Evolutionary conservation across 2,113 vertebrate species (phyloP).

Genomic region (Clarias macrocephalus): DNA sequence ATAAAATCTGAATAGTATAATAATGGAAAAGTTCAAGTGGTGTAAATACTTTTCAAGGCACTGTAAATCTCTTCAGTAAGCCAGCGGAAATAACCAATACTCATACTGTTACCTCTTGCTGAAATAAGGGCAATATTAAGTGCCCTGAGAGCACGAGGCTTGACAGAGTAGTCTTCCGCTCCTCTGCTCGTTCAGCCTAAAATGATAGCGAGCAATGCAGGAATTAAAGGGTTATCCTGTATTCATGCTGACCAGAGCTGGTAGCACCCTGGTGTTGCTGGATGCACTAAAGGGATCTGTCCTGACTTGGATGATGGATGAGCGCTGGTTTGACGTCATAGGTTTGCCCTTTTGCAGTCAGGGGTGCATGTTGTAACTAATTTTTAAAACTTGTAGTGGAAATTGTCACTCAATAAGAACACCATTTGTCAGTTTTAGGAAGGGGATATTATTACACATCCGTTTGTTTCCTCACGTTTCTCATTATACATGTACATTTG

Average conservation of each 20-base stretch:
- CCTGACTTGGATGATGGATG: not conserved
- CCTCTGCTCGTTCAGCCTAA: slow-evolving; percentile 15
- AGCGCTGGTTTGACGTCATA: slow-evolving; percentile 17
- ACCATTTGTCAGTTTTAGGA: slow-evolving; percentile 36
- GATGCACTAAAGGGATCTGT: slow-evolving; percentile 12
- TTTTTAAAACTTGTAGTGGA: slow-evolving; percentile 21
- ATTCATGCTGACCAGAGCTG: slow-evolving; percentile 38
- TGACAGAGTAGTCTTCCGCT: slow-evolving; percentile 21
- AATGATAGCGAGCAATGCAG: slow-evolving; percentile 13
- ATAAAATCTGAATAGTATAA: no score
- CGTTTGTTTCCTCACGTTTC: slow-evolving; percentile 1
- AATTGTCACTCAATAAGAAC: slow-evolving; percentile 28
- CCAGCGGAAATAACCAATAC: slow-evolving; percentile 50
- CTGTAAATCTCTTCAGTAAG: slow-evolving; percentile 38
- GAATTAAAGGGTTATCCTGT: slow-evolving; percentile 36
- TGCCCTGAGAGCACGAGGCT: slow-evolving; percentile 39
- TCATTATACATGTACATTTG: not conserved
- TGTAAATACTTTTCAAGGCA: no score
- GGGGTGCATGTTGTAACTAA: slow-evolving; percentile 10
- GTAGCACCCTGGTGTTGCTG: slow-evolving; percentile 44
- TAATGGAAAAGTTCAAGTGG: no score
- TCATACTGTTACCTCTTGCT: slow-evolving; percentile 38
- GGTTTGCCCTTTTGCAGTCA: slow-evolving; percentile 26
- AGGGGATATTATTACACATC: slow-evolving; percentile 25
- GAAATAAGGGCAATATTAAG: slow-evolving; percentile 48